phyloP scores from a whole-genome alignment of 2,113 vertebrate genomes.

The Eupsittula cactorum region DNA sequence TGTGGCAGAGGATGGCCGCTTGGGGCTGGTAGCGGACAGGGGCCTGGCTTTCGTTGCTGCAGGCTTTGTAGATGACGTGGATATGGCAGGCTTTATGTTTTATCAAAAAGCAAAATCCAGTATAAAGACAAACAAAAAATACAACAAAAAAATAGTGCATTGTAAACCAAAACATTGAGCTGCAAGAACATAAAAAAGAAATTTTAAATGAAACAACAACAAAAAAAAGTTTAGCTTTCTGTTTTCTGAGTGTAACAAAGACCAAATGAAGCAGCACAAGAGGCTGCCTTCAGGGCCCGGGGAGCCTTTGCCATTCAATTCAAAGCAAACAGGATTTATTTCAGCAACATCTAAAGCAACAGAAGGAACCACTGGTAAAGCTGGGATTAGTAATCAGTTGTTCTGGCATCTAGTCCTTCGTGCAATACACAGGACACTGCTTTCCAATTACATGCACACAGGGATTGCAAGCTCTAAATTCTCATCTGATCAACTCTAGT shows the following conservation, averaged over 20 bases:
- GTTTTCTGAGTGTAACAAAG: conserved; percentile 69
- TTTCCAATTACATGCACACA: background rate
- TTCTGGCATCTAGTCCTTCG: background rate
- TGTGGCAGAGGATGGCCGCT: conserved; percentile 75
- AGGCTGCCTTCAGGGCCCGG: fast-evolving
- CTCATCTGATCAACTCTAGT: fast-evolving
- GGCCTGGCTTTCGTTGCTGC: conserved; percentile 78
- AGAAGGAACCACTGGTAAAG: background rate
- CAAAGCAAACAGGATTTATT: background rate
- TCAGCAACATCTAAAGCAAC: background rate
- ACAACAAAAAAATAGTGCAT: conserved; percentile 72
- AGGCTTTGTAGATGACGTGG: conserved; percentile 73
- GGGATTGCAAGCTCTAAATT: background rate
- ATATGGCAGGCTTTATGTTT: conserved; percentile 75
- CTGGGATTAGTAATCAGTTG: background rate
- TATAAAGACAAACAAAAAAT: conserved; percentile 46
- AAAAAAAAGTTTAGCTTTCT: conserved; percentile 39
- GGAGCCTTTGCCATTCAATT: background rate
- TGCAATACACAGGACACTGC: background rate
- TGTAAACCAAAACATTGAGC: conserved; percentile 64
- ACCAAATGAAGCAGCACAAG: fast-evolving
- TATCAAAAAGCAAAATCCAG: conserved; percentile 65
- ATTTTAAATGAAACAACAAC: conserved; percentile 14
- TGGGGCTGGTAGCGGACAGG: conserved; percentile 66
- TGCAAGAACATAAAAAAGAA: conserved; percentile 39